Conservation (phyloP, 2,888 invertebrate species). For the Eristalis tenax region DNA sequence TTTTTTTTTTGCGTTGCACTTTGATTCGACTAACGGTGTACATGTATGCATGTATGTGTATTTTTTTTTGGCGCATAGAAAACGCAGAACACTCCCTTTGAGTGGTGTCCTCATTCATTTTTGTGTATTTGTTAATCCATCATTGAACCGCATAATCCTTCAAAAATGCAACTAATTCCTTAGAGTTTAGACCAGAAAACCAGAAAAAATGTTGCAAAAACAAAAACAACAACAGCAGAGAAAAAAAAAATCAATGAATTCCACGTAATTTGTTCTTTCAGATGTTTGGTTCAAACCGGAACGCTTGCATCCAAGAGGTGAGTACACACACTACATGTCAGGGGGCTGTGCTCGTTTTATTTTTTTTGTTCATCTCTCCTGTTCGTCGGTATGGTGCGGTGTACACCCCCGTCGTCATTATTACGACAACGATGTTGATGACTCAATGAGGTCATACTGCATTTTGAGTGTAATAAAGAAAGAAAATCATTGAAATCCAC, state of each 20-base stretch:
- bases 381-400: neutral
- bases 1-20: neutral
- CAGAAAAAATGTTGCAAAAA: constrained; percentile 18
- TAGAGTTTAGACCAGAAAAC: neutral
- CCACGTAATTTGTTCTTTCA: constrained; percentile 84
- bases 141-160: constrained; percentile 70
- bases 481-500: neutral
- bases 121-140: constrained; percentile 16
- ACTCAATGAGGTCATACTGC: constrained; percentile 66
- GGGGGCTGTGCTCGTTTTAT: constrained; percentile 10
- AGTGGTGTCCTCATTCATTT: constrained; percentile 26
- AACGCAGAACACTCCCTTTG: constrained; percentile 53
- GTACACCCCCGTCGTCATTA: neutral
- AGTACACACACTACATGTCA: constrained; percentile 80
- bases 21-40: constrained; percentile 3
- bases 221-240: constrained; percentile 28
- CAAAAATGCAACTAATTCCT: constrained; percentile 67
- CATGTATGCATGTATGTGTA: neutral
- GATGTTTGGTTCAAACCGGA: constrained; percentile 97
- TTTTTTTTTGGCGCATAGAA: constrained; percentile 4
- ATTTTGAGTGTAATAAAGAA: constrained; percentile 32
- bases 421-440: constrained; percentile 10
- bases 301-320: constrained; percentile 95
- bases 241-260: constrained; percentile 78
- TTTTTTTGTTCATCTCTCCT: neutral